Base-by-base conservation (phyloP, 2,888 invertebrate genomes). In the Thecocarcelia acutangulata region DNA sequence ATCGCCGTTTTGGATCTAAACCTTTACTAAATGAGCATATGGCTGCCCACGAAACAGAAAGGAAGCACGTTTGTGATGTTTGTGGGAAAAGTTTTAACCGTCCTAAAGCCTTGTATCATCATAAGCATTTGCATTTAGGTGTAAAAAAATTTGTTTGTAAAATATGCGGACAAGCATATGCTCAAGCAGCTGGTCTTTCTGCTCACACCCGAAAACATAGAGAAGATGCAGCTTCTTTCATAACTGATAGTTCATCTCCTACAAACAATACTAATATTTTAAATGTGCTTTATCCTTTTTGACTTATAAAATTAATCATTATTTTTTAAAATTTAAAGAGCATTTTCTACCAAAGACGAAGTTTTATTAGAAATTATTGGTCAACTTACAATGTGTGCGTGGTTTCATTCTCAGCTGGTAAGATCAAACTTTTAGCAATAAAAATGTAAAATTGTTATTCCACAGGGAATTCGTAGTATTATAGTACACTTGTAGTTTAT, bases 81-180 rank as follows among this genome's bases (percentile, higher is more conserved):
- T 88, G 88, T 56, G 77, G 84, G 24, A 85, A 87, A 61, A 75
- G 85, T 33, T 88, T 88, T 63, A 85, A 87, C 46, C 84, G 87
- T 15, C 84, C 86, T 48, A 86, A 86, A 33, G 86, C 87, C 6
- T 66, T 88, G 13, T 84, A 86, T 8, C 86, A 87, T 37, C 88
- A 88, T 80, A 85, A 85, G 50, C 85, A 87, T 75, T 84, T 88
- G n/a, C 88, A 88, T 83, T 83, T 85, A 11, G 76, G 78, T 13
- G 63, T 85, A 19, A 88, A 88, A 58, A 85, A 86, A n/a, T 85
- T 91, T 86, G 84, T 89, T 84, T 85, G 86, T 73, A 85, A 86
- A 77, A 83, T 85, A 1, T 88, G 88, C 37, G 79, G 78, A 15
- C 86, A 86, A 59, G 85, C 84, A 4, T 88, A 86, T 56, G 86